Evolutionary conservation across 2,113 vertebrate genomes (phyloP), one percentile per base, ranked within the genome.

Genomic region (Amia ocellicauda): DNA sequence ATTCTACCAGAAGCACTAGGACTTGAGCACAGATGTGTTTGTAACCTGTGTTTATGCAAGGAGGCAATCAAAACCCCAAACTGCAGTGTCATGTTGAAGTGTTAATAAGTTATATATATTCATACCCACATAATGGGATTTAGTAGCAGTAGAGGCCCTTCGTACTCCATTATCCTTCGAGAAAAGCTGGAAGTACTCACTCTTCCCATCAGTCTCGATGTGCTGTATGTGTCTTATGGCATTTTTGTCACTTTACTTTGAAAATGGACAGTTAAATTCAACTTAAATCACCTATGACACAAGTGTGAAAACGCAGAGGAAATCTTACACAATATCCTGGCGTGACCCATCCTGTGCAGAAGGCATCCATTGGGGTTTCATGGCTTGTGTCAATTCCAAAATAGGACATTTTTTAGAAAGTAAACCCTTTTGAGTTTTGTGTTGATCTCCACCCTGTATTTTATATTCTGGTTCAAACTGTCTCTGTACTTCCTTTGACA

Each of bases 1-100:
- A 58, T 47, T 7, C 7, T 28, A 23, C 1, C 42, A 54, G 1
- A 43, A 54, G 26, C 20, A n/a, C 19, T 65, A 43, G 47, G 20
- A 50, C 47, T 50, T 50, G 9, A 16, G 47, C 47, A 8, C 47
- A 50, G 20, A 19, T 63, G 54, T 56, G 43, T 23, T 58, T 36
- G 17, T 27, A 50, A 66, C 31, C 27, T 53, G 22, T 22, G 29
- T 20, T 50, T 49, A 29, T 40, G 20, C 20, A 58, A 17, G 47
- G 16, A 17, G 47, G 9, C 47, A 19, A 19, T 50, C 47, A 8
- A 50, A 50, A 50, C 20, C 9, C 16, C 2, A 50, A 50, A 50
- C 47, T 13, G 20, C 47, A 50, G 9, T 50, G 47, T 50, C 47
- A 50, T 50, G 47, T 19, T 50, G 47, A 17, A 13, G 9, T 50